Evolutionary conservation across 2,113 vertebrate species (phyloP), one percentile per base, ranked within the genome.

Genomic region (Hiodon alosoides): DNA sequence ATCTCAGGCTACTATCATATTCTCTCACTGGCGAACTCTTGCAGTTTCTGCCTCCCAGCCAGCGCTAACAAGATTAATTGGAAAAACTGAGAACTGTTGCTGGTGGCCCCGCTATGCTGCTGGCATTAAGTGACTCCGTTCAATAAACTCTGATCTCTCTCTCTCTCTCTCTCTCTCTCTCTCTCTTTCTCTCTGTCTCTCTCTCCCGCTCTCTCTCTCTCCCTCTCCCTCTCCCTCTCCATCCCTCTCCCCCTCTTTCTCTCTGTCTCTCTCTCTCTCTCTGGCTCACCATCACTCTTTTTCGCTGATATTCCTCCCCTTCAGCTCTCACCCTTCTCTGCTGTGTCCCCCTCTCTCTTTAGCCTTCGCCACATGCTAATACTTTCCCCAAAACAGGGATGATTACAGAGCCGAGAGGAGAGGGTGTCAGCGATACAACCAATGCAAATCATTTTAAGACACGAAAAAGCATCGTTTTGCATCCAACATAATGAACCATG

Each of bases 51-150:
- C 67, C 67, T 48, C 67, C 58, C 16, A 11, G 48, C 58, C 67
- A 52, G 59, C 51, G 54, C 57, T 65, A 71, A 71, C 51, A 64
- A 55, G 75, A 76, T 71, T 76, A 76, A 76, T 76, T 76, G 75
- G 67, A 64, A 76, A 70, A 64, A 68, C 13, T 55, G 50, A 17
- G 17, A 8, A 50, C 14, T 14, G 17, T 67, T 47, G 67, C 67
- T 47, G 10, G 16, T 46, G 16, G 13, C 51, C 17, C 14, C 60
- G 13, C 52, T 17, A 62, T 69, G 58, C 68, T 51, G 17, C 52
- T 16, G 68, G 60, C 75, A 47, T 70, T 76, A 69, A 70, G 67
- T 54, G 68, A 64, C 68, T 71, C 51, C 17, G 9, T 59, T 64
- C 68, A 76, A 77, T 67, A 67, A 65, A 73, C 64, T 57, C 16